Evolutionary conservation across 2,888 invertebrate genomes (phyloP), one percentile per base, ranked within the genome.

Genomic region (Andricus curvator): DNA sequence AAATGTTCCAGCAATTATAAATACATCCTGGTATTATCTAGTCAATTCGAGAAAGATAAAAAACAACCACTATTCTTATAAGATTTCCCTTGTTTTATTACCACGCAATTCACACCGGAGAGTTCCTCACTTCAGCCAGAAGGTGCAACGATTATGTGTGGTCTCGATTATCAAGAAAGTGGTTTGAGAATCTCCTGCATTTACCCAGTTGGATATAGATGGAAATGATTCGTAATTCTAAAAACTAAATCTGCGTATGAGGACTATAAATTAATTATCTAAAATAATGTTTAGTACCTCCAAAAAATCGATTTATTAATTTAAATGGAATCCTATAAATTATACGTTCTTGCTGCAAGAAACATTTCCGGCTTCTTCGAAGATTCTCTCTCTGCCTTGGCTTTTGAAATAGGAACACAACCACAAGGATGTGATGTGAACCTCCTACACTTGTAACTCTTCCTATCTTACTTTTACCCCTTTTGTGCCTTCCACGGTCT

Each of bases 171-270:
- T 82, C 82, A 77, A 77, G 66, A 78, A 80, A 70, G 79, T 76
- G 74, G 80, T 80, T 77, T 77, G n/a, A 78, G 78, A 65, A 80
- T 76, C 11, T 56, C 41, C 74, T 70, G 66, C 66, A 44, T 17
- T 41, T 77, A 37, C 17, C 62, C 41, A 41, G 77, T n/a, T 77
- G 77, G 15, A n/a, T 48, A 48, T 70, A 56, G 70, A 48, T 79
- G 80, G 70, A 85, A 81, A 83, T 78, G 80, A 76, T 77, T 83
- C 78, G 74, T 84, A 83, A 79, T 85, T 85, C 77, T 78, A 62
- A 82, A 82, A 86, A 84, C 82, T 82, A 82, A 80, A 80, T 80
- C 81, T 84, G 77, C 81, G 85, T 82, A 85, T 81, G 51, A 78
- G 76, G 83, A 85, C 60, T 22, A 22, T 0, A 2, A 22, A 60